Base-by-base conservation (phyloP, 2,888 invertebrate genomes). In the Brachycybe producta region DNA sequence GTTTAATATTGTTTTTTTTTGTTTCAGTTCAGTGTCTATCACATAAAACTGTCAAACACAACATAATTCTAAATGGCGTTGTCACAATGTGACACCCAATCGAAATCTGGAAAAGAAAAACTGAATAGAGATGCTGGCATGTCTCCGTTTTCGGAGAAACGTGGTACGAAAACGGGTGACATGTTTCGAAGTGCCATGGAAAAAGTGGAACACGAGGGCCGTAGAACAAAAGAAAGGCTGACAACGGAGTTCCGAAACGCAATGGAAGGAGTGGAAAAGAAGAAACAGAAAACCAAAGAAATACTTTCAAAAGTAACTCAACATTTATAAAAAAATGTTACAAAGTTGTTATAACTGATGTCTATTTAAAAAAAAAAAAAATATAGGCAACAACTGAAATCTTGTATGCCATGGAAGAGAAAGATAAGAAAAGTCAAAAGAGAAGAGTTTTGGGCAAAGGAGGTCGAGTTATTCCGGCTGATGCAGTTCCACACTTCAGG, bases 321-420 rank as follows among this genome's bases (percentile, higher is more conserved):
- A 11, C 11, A 8, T 38, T 38, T 8, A 38, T 13, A 38, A 38
- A 13, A 7, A 11, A 38, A 38, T 38, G 11, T 38, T 15, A 17
- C 8, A 13, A 17, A 17, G 11, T 13, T 8, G 15, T 8, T 38
- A 17, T 17, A 8, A 38, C 8, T 38, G 8, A 17, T 17, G 7
- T 38, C 7, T 11, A 13, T 38, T 13, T 38, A 8, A 13, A 17
- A 8, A 17, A 15, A 8, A 7, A 15, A 13, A 13, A 8, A 15
- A 15, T 11, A 26, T 24, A 49, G 49, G 49, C 49, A 27, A 49
- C 30, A n/a, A 23, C 36, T 15, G 49, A 49, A 43, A 43, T 49
- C 23, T 19, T 49, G 35, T 43, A 15, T 34, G 49, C 49, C 8
- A 49, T 49, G 34, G 49, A 49, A 43, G 49, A 49, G 35, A 34